phyloP scores from a whole-genome alignment of 2,888 invertebrate species.

The Synanthedon andrenaeformis region DNA sequence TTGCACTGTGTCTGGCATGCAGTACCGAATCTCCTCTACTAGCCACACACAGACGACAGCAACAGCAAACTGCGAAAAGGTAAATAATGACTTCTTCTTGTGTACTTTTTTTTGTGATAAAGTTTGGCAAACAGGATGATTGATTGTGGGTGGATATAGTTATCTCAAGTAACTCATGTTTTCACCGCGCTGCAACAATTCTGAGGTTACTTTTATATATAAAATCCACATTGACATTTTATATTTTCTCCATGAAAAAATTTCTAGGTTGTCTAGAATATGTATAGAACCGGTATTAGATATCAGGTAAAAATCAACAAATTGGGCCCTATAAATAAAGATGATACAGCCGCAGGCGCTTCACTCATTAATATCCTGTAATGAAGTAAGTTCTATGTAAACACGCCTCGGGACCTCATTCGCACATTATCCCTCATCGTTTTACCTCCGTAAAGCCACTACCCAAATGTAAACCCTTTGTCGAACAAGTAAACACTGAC shows the following conservation, averaged over 20 bases:
- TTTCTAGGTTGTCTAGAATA: too few species aligned
- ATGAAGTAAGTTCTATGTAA: slow-evolving; percentile 65
- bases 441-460: slow-evolving; percentile 21
- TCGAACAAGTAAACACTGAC: slow-evolving; percentile 17
- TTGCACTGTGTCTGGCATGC: slow-evolving; percentile 87
- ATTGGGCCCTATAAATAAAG: slow-evolving; percentile 39
- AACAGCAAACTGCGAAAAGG: slow-evolving; percentile 79
- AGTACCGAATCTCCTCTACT: slow-evolving; percentile 88
- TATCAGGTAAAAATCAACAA: slow-evolving; percentile 22
- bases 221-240: neutral
- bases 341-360: slow-evolving; percentile 29
- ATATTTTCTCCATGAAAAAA: too few species aligned
- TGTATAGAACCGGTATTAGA: too few species aligned
- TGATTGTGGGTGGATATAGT: slow-evolving; percentile 1
- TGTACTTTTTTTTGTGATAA: too few species aligned
- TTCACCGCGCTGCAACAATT: too few species aligned
- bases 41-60: slow-evolving; percentile 89
- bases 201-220: neutral
- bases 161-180: slow-evolving; percentile 4
- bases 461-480: slow-evolving; percentile 39
- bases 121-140: too few species aligned
- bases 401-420: slow-evolving; percentile 52
- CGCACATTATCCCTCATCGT: slow-evolving; percentile 45
- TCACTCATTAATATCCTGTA: slow-evolving; percentile 56
- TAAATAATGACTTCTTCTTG: slow-evolving; percentile 27